A percentile compares a stretch with the other conserved stretches of the same genome.
These are phyloP conservation scores for Pelochelys cantorii DNA, from an alignment of 2,797 vertebrate genomes.

Conservation along the genomic window DNA sequence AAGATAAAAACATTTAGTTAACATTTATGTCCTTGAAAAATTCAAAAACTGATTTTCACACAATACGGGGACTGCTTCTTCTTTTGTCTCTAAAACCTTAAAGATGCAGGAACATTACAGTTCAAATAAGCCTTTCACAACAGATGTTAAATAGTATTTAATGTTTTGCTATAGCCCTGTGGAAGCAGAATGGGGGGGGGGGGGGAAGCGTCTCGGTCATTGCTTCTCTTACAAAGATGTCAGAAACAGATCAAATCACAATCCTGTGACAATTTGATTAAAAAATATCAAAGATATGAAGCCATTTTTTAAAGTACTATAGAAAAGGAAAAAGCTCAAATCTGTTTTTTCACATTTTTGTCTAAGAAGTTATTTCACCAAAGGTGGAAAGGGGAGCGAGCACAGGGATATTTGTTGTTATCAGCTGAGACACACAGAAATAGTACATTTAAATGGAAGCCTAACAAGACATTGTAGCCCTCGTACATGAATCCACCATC, in stretches of 20 bases:
- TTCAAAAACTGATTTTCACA: neutral
- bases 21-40: neutral
- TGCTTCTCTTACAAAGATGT: neutral
- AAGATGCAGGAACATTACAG: neutral
- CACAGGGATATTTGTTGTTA: neutral
- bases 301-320: neutral
- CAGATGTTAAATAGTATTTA: neutral
- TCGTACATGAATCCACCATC: neutral
- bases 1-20: conserved; percentile 25
- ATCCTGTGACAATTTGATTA: neutral
- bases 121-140: neutral
- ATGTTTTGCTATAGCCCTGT: neutral
- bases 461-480: neutral
- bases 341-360: neutral
- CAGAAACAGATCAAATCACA: neutral
- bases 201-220: neutral
- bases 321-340: neutral
- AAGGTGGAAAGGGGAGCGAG: neutral
- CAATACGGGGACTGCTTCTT: neutral
- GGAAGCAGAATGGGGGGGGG: neutral
- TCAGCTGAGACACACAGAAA: neutral
- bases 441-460: neutral
- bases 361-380: neutral
- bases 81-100: neutral
- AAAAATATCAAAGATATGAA: neutral